Conservation (phyloP, 2,113 vertebrate species). For the Heterochromis multidens region DNA sequence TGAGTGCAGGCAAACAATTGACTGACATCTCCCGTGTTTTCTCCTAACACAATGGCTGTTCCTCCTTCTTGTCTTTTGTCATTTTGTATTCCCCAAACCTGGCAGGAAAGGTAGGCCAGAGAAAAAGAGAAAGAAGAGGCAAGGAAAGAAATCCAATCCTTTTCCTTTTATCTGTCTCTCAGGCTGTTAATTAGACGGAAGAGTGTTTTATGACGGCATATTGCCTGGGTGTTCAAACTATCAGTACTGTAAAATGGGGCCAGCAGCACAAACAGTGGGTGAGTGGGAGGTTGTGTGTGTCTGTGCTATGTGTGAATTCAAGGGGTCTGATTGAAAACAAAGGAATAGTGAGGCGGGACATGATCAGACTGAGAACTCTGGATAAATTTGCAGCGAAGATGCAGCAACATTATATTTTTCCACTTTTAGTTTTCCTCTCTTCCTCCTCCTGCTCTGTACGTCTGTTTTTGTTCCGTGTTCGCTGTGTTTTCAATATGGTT, state of each 20-base stretch:
- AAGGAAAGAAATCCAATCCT: neutral
- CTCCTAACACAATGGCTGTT: neutral
- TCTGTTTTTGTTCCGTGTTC: neutral
- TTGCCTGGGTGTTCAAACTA: conserved; percentile 67
- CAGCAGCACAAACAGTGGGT: conserved; percentile 38
- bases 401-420: neutral
- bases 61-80: neutral
- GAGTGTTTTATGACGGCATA: conserved; percentile 62
- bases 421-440: neutral
- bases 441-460: neutral
- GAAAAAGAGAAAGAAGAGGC: neutral
- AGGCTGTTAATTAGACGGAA: conserved; percentile 42
- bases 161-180: conserved; percentile 30
- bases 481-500: neutral
- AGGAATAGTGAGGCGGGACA: neutral
- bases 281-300: conserved; percentile 42
- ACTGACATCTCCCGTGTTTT: neutral
- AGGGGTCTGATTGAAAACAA: conserved; percentile 42
- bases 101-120: neutral
- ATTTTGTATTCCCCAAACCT: neutral
- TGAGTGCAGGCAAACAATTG: neutral
- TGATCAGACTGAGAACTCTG: conserved; percentile 23
- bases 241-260: conserved; percentile 53
- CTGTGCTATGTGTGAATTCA: neutral
- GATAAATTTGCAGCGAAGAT: neutral